phyloP scores from a whole-genome alignment of 2,797 vertebrate genomes.

The Carduelis carduelis region DNA sequence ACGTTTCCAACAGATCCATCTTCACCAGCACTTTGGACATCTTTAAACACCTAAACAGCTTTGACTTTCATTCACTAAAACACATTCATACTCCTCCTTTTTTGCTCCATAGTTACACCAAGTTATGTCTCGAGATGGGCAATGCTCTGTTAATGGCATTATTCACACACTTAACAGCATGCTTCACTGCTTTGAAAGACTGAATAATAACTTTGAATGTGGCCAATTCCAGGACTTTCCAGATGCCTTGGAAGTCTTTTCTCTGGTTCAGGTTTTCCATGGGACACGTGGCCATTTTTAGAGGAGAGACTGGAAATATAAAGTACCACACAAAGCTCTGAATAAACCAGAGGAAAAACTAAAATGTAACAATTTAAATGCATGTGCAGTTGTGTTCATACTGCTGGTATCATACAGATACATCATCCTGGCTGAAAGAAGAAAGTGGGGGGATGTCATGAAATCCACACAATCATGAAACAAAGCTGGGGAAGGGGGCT shows the following conservation, averaged over 20 bases:
- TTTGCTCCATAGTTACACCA: neutral
- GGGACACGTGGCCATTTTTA: neutral
- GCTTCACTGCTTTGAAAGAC: neutral
- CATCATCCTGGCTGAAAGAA: neutral
- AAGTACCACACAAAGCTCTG: neutral
- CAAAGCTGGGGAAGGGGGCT: neutral
- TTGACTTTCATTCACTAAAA: neutral
- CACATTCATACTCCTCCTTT: neutral
- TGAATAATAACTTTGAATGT: neutral
- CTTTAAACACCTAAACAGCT: neutral
- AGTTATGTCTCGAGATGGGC: neutral
- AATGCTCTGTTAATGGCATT: neutral
- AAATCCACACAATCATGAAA: neutral
- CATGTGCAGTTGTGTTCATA: neutral
- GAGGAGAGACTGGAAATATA: neutral
- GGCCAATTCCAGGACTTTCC: neutral
- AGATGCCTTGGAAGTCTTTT: neutral
- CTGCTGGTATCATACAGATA: neutral
- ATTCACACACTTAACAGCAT: neutral
- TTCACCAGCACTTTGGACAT: neutral
- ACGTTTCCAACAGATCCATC: neutral
- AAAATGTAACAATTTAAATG: neutral
- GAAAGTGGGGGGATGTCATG: fast-evolving
- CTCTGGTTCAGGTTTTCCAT: neutral
- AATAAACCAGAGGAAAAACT: neutral